These are phyloP conservation scores for Cyclophora albipunctata DNA, from an alignment of 2,888 invertebrate genomes.

Conservation along the genomic window DNA sequence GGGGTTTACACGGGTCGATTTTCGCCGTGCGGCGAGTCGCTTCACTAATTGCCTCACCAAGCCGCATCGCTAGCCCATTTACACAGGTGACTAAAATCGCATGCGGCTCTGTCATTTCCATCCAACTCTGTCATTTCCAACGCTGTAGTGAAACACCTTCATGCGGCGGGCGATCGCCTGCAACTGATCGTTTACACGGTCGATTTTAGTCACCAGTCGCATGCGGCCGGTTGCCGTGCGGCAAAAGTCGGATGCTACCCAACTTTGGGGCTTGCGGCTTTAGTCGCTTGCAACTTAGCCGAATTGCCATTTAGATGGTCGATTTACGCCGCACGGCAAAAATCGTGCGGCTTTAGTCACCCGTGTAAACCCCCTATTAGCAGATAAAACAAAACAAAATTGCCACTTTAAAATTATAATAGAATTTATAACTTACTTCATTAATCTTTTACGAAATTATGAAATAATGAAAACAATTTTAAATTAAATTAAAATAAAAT, in stretches of 20 bases:
- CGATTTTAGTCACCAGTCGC: constrained; percentile 21
- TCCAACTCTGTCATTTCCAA: too few species aligned
- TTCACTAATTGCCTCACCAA: constrained; percentile 22
- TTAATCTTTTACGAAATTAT: too few species aligned
- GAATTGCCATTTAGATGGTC: constrained; percentile 24
- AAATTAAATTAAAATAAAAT: too few species aligned
- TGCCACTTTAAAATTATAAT: too few species aligned
- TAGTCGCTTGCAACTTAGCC: constrained; percentile 29
- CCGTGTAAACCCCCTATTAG: constrained; percentile 18
- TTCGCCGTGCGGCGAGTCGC: constrained; percentile 31
- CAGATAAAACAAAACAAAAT: too few species aligned
- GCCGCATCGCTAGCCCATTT: constrained; percentile 32
- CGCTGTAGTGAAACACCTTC: too few species aligned
- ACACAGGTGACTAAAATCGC: constrained; percentile 34
- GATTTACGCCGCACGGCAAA: constrained; percentile 22
- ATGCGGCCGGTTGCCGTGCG: constrained; percentile 32
- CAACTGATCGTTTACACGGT: too few species aligned
- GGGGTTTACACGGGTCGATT: constrained; percentile 29
- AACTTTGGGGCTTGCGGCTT: constrained; percentile 35
- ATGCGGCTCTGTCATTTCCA: constrained; percentile 33
- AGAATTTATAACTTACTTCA: too few species aligned
- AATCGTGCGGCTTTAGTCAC: constrained; percentile 28
- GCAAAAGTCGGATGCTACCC: constrained; percentile 32
- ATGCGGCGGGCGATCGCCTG: too few species aligned
- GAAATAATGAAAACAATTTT: too few species aligned